phyloP scores from a whole-genome alignment of 2,113 vertebrate species.

The Malurus cyaneus region DNA sequence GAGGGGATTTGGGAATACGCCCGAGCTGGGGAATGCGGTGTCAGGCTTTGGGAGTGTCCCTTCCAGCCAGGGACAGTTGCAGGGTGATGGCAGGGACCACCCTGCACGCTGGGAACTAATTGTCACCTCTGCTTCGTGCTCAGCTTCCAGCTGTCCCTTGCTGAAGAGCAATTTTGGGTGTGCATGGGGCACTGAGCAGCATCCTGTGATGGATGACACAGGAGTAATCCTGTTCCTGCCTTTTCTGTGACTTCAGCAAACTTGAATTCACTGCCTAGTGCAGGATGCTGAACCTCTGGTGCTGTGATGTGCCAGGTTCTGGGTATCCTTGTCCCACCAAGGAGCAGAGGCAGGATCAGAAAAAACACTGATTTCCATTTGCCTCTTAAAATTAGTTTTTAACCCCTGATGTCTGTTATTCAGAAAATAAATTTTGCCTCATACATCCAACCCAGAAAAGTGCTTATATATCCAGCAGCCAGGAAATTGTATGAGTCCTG shows the following conservation, averaged over 20 bases:
- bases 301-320: background rate
- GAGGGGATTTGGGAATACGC: background rate
- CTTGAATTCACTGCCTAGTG: background rate
- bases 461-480: background rate
- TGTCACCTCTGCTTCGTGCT: conserved; percentile 19
- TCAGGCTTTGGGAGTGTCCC: background rate
- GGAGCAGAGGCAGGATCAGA: background rate
- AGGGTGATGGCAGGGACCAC: conserved; percentile 12
- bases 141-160: background rate
- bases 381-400: background rate
- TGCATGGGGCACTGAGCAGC: background rate
- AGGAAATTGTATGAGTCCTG: conserved; percentile 31
- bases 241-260: background rate
- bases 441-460: background rate
- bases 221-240: background rate
- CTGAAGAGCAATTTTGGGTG: background rate
- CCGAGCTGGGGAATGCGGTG: background rate
- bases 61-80: background rate
- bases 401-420: background rate
- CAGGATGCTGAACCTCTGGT: background rate
- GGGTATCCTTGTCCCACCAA: background rate
- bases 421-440: background rate
- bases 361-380: background rate
- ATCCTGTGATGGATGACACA: background rate
- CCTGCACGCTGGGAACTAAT: background rate